Evolutionary conservation across 2,797 vertebrate species (phyloP), one percentile per base, ranked within the genome.

Genomic region (Vespertilio murinus): DNA sequence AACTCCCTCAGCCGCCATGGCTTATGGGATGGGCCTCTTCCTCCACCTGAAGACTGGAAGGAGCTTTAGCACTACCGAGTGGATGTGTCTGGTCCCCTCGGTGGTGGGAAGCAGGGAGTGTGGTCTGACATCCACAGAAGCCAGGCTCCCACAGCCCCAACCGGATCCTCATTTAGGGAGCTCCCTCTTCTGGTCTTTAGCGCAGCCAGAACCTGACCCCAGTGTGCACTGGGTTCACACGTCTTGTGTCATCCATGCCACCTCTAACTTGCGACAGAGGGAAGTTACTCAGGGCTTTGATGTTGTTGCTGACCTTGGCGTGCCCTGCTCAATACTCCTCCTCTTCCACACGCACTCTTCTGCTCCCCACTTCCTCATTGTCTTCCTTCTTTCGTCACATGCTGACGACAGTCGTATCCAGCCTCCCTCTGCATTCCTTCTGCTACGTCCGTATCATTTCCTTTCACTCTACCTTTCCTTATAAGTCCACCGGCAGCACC

Each of bases 161-260:
- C 4, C 8, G 3, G 38, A 4, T 17, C 16, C 13, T 88, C 45
- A 4, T 35, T 14, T 17, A 30, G 28, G 73, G 6, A 18, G 30
- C 17, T 52, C 18, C 56, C 81, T 45, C 73, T 33, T 54, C 23
- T 61, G 77, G 23, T 77, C 40, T 54, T 80, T n/a, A 40, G 75
- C 12, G 42, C 35, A 64, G 10, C 38, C 1, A 35, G 90, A 67
- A 42, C 67, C 20, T 30, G 42, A 47, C 18, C 64, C 22, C 22
- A 5, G 2, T 3, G 7, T 38, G 17, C 25, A 2, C 11, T 18
- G 91, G 20, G 40, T 54, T 22, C 4, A 10, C 5, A 4, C 11
- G 11, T 42, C 42, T 22, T 10, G 10, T 4, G 5, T 42, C 25
- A 20, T 40, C 65, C 10, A 1, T 22, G 35, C 11, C 0, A 0